phyloP scores from a whole-genome alignment of 2,888 invertebrate genomes.

The Drosophila falleni region DNA sequence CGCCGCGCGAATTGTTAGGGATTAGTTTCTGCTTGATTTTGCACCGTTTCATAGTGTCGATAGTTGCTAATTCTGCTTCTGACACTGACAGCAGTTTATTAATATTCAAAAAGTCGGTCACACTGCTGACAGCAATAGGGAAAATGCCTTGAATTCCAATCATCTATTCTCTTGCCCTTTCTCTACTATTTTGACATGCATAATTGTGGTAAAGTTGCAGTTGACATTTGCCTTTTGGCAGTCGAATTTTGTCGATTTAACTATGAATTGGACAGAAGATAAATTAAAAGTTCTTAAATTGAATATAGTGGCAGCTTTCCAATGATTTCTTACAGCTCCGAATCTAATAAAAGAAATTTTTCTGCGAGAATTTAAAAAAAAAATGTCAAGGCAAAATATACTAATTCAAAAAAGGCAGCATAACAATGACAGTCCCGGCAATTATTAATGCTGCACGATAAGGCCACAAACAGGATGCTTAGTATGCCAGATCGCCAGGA shows the following conservation, averaged over 20 bases:
- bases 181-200: constrained; percentile 29
- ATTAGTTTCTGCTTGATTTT: constrained; percentile 47
- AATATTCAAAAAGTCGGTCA: constrained; percentile 56
- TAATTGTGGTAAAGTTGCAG: constrained; percentile 63
- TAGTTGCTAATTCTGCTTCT: constrained; percentile 1
- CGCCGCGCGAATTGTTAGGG: constrained; percentile 45
- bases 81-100: constrained; percentile 56
- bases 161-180: background rate
- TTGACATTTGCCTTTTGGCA: constrained; percentile 50
- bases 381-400: constrained; percentile 40
- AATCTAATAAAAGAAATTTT: background rate
- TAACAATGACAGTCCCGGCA: constrained; percentile 41
- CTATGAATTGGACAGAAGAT: constrained; percentile 1
- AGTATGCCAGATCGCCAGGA: constrained; percentile 26
- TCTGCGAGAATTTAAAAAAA: background rate
- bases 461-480: constrained; percentile 29
- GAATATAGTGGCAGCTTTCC: background rate
- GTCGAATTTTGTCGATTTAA: constrained; percentile 37
- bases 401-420: constrained; percentile 22
- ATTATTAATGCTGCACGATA: constrained; percentile 62
- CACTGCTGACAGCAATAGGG: constrained; percentile 49
- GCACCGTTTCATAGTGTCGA: background rate
- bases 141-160: constrained; percentile 29
- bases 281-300: background rate
- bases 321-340: background rate